Evolutionary conservation across 2,888 invertebrate genomes (phyloP).

Genomic region (Dryocosmus kuriphilus): DNA sequence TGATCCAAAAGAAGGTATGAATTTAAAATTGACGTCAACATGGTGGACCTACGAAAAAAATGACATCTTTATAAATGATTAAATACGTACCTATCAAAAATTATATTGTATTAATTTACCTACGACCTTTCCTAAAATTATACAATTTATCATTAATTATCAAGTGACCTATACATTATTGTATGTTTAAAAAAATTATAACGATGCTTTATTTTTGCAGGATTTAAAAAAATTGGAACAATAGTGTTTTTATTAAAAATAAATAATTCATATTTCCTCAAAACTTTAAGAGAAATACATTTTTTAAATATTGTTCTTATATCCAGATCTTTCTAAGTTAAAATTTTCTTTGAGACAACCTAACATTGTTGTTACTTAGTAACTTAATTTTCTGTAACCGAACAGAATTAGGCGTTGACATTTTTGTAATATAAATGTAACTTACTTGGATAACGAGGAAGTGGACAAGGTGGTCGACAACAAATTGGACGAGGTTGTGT

Average conservation of each 20-base stretch:
- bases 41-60: neutral
- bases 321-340: too few species aligned
- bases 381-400: too few species aligned
- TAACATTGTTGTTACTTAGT: too few species aligned
- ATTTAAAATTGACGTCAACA: neutral
- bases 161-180: neutral
- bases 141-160: slow-evolving; percentile 24
- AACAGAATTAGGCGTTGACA: too few species aligned
- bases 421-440: neutral
- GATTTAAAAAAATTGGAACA: too few species aligned
- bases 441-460: neutral
- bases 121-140: slow-evolving; percentile 25
- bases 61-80: neutral
- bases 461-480: neutral
- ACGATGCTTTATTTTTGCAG: too few species aligned
- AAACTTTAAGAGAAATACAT: too few species aligned
- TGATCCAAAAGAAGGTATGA: neutral
- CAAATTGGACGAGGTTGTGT: neutral
- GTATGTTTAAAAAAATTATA: too few species aligned
- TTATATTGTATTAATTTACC: slow-evolving; percentile 13
- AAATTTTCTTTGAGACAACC: too few species aligned
- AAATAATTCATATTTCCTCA: too few species aligned
- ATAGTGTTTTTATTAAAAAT: too few species aligned
- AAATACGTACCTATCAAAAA: slow-evolving; percentile 18
- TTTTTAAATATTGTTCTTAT: neutral